These are phyloP conservation scores for Cephalopterus ornatus DNA, from an alignment of 2,113 vertebrate genomes.

Conservation along the genomic window DNA sequence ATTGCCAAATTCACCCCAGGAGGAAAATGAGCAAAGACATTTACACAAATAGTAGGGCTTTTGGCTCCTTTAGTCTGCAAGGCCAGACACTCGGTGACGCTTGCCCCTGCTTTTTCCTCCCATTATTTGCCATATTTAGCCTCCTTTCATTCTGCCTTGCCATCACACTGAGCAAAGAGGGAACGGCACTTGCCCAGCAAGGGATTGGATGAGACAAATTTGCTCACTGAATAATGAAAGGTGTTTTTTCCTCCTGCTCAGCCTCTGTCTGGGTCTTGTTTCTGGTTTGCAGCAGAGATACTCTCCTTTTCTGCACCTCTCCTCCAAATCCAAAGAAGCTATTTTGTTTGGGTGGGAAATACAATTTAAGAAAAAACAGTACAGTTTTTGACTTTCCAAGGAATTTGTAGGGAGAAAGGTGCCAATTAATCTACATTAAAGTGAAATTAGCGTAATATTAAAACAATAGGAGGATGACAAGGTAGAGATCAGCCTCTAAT, in stretches of 20 bases:
- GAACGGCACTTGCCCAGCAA: neutral
- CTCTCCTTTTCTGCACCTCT: neutral
- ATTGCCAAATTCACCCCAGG: conserved; percentile 2
- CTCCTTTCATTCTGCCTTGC: neutral
- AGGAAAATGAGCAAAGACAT: neutral
- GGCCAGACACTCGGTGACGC: rapidly evolving
- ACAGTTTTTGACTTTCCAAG: neutral
- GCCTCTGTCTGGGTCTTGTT: neutral
- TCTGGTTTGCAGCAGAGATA: neutral
- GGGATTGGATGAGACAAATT: rapidly evolving
- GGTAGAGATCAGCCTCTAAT: conserved; percentile 50
- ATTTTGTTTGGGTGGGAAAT: neutral
- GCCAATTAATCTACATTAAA: conserved; percentile 64
- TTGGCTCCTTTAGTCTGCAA: neutral
- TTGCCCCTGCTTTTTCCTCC: neutral
- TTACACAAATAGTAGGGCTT: neutral
- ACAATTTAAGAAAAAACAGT: neutral
- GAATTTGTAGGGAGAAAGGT: neutral
- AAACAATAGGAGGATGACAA: conserved; percentile 54
- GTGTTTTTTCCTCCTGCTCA: neutral
- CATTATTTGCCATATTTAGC: neutral
- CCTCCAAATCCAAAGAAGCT: neutral
- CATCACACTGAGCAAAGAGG: neutral
- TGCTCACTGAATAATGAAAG: neutral
- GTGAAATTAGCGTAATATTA: conserved; percentile 62